Conservation (phyloP, 35 echinoderm and acorn worm genomes). For the Hemicentrotus pulcherrimus region DNA sequence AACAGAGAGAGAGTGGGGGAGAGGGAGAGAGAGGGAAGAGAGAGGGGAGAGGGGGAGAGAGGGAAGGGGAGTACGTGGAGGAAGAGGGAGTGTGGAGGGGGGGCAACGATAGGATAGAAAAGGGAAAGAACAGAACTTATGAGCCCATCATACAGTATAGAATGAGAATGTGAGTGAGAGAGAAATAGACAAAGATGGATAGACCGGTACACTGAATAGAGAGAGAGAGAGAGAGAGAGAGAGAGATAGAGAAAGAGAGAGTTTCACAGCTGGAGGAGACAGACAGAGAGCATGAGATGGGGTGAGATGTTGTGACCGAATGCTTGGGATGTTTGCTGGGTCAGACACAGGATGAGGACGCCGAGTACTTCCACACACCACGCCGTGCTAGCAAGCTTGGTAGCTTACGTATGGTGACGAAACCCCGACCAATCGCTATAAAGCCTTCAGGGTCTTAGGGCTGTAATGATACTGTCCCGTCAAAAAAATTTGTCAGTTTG, state of each 20-base stretch:
- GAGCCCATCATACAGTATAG: background rate
- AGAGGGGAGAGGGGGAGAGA: background rate
- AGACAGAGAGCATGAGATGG: background rate
- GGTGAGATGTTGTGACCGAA: constrained; percentile 2
- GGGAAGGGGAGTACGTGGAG: background rate
- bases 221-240: background rate
- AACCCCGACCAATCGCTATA: background rate
- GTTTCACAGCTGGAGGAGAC: background rate
- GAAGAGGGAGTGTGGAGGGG: background rate
- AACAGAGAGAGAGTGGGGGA: too few relatives aligned
- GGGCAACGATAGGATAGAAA: background rate
- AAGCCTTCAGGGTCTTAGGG: background rate
- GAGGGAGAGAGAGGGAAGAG: too few relatives aligned
- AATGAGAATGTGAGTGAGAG: background rate
- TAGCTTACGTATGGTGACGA: background rate
- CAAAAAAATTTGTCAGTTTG: background rate
- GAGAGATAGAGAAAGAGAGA: background rate
- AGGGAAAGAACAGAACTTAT: background rate
- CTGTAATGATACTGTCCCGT: background rate
- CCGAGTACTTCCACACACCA: background rate
- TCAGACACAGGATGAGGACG: background rate
- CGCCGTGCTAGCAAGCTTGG: background rate
- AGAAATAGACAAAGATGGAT: background rate
- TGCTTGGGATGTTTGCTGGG: constrained; percentile 34
- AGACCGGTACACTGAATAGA: too few relatives aligned